A percentile compares a stretch with the other conserved stretches of the same genome.
These are phyloP conservation scores for Leuciscus waleckii DNA, from an alignment of 2,797 vertebrate genomes.

Conservation along the genomic window DNA sequence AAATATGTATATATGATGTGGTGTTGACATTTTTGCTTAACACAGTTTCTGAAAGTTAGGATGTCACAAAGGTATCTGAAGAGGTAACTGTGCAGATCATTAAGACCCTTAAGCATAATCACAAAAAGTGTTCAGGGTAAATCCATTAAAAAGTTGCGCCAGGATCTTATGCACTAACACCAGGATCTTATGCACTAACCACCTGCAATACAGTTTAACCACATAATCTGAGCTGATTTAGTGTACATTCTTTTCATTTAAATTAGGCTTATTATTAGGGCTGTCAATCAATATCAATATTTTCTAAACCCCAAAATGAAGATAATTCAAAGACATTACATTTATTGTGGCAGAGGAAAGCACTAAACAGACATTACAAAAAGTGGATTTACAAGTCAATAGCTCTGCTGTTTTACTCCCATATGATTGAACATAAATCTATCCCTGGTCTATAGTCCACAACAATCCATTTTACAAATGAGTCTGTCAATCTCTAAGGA, in stretches of 20 bases:
- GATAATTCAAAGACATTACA: background rate
- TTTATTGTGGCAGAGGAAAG: background rate
- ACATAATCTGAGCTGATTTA: background rate
- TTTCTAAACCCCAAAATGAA: background rate
- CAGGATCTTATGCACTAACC: background rate
- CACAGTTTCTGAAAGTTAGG: background rate
- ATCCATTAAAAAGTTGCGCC: background rate
- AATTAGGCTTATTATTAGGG: background rate
- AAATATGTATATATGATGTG: background rate
- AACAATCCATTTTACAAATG: conserved; percentile 3
- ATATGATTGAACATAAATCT: background rate
- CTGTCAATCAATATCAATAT: background rate
- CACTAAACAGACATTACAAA: background rate
- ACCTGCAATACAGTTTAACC: background rate
- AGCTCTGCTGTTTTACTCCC: background rate
- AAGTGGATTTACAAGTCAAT: background rate
- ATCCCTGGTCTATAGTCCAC: background rate
- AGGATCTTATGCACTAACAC: background rate
- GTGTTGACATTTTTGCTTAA: background rate
- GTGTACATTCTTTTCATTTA: background rate
- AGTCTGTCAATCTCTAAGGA: background rate
- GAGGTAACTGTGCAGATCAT: background rate
- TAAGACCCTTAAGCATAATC: background rate
- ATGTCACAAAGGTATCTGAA: background rate
- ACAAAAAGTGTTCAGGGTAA: background rate